Percentiles rank a stretch among this genome's conserved stretches.
Evolutionary conservation across 2,888 invertebrate genomes (phyloP).

Genomic region (Camptogramma bilineatum): DNA sequence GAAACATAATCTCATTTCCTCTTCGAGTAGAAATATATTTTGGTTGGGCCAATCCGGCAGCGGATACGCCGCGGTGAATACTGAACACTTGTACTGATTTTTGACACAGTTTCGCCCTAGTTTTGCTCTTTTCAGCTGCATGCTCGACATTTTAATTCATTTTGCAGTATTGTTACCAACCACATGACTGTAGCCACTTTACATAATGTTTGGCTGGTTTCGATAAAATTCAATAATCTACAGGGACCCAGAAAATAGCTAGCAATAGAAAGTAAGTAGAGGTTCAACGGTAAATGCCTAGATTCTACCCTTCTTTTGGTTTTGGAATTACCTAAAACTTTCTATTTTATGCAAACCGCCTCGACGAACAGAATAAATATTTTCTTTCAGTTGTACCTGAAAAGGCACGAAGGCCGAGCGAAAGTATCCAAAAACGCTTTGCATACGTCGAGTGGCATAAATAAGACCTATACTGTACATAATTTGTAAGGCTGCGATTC

Average conservation of each 20-base stretch:
- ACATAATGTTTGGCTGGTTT: not conserved
- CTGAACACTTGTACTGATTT: constrained; percentile 46
- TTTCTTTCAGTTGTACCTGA: not conserved
- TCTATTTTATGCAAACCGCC: not conserved
- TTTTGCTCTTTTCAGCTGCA: constrained; percentile 22
- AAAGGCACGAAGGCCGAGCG: not conserved
- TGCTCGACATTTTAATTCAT: constrained; percentile 6
- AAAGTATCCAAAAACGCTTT: constrained; percentile 31
- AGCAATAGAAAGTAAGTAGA: not conserved
- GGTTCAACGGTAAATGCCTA: not conserved
- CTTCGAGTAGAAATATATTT: constrained; percentile 69
- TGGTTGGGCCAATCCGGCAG: constrained; percentile 56
- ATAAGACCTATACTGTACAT: constrained; percentile 33
- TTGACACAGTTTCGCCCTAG: constrained; percentile 42
- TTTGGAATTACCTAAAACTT: not conserved
- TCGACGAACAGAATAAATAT: constrained; percentile 1
- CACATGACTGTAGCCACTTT: not conserved
- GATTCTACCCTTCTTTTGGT: not conserved
- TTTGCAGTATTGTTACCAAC: not conserved
- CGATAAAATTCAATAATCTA: not conserved
- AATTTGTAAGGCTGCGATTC: constrained; percentile 58
- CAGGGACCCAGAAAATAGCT: not conserved
- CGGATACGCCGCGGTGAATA: constrained; percentile 49
- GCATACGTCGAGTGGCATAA: constrained; percentile 30
- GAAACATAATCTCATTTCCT: constrained; percentile 72